Conservation (phyloP, 2,888 invertebrate species). For the Oscheius myriophilus region DNA sequence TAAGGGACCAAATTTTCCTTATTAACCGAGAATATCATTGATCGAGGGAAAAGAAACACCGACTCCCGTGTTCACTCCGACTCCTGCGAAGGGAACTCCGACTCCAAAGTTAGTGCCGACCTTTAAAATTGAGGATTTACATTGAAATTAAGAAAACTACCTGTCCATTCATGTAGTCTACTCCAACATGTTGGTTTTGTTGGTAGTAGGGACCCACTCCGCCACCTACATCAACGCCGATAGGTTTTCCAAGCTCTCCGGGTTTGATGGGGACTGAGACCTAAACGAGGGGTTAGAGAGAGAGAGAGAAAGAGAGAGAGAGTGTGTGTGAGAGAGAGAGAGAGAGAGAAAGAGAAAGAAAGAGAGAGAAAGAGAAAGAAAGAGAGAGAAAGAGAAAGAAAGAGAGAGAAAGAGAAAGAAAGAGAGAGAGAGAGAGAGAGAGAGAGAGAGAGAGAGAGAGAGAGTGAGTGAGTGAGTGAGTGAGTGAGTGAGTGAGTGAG, state of each 20-base stretch:
- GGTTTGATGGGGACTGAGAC: constrained; percentile 55
- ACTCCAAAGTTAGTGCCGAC: constrained; percentile 61
- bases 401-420: constrained; percentile 3
- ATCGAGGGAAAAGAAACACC: constrained; percentile 52
- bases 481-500: too few relatives aligned
- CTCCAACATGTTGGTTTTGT: constrained; percentile 66
- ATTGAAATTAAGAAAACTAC: constrained; percentile 34
- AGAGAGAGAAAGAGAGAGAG: neutral
- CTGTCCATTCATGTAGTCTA: constrained; percentile 60
- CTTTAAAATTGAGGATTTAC: constrained; percentile 16
- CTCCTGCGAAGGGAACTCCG: constrained; percentile 65
- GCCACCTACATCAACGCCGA: constrained; percentile 61
- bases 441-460: neutral
- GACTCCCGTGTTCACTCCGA: constrained; percentile 58
- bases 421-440: constrained; percentile 6
- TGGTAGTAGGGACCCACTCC: constrained; percentile 67
- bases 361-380: constrained; percentile 2
- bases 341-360: constrained; percentile 3
- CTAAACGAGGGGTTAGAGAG: constrained; percentile 18
- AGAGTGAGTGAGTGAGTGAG: too few relatives aligned
- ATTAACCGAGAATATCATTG: constrained; percentile 43
- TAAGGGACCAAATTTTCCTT: neutral
- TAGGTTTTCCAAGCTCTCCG: constrained; percentile 59
- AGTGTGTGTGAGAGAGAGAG: neutral
- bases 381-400: neutral